These are phyloP conservation scores for Disparrhopalites patrizii DNA, from an alignment of 2,888 invertebrate species.

Conservation along the genomic window DNA sequence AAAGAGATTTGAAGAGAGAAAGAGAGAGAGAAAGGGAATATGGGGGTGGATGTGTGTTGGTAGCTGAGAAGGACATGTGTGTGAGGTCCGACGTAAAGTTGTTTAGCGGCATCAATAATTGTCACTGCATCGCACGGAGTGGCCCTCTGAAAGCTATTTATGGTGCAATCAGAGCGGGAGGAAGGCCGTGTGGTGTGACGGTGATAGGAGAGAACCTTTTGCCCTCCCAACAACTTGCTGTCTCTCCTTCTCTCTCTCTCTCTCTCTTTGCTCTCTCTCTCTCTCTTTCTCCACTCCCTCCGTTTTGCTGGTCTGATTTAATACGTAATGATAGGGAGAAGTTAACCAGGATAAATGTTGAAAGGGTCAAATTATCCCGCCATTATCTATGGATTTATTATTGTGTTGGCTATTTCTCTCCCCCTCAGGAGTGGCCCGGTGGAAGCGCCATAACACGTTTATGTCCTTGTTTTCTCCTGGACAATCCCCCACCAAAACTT, in stretches of 20 bases:
- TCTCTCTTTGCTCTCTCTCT: no score
- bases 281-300: no score
- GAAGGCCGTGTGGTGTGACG: neutral
- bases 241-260: no score
- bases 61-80: neutral
- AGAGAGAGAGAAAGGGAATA: neutral
- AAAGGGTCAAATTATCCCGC: slow-evolving; percentile 24
- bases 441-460: no score
- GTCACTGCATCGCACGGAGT: neutral
- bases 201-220: neutral
- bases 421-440: no score
- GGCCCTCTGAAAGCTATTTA: neutral
- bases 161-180: neutral
- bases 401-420: slow-evolving; percentile 25
- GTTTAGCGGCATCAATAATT: neutral
- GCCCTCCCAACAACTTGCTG: no score
- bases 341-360: slow-evolving; percentile 21
- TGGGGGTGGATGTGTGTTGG: slow-evolving; percentile 22
- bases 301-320: no score
- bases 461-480: no score
- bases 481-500: no score
- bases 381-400: slow-evolving; percentile 24
- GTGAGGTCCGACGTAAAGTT: neutral
- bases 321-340: neutral
- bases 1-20: neutral